Percentiles rank a stretch among this genome's conserved stretches.
Conservation (phyloP, 2,113 vertebrate species). For the Sinosuthora webbiana region DNA sequence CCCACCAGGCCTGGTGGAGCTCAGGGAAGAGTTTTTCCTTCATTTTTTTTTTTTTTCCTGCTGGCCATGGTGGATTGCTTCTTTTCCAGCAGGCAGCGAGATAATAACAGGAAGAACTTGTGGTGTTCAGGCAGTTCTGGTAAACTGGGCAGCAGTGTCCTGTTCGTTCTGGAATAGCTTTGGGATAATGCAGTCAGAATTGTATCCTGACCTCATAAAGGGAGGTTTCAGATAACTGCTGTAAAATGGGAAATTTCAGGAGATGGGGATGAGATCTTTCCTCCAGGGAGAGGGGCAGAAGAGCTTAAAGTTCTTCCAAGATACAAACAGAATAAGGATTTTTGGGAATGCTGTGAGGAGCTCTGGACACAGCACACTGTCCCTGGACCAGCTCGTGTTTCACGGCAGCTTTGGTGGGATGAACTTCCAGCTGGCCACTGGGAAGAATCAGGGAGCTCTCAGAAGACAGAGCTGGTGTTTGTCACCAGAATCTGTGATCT, state of each 20-base stretch:
- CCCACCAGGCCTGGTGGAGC: not conserved
- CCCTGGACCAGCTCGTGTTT: not conserved
- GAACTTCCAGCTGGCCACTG: not conserved
- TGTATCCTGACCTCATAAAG: not conserved
- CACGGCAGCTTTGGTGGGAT: not conserved
- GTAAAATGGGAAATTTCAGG: not conserved
- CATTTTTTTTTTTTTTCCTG: not conserved
- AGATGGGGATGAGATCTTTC: slow-evolving; percentile 4
- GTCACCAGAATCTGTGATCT: not conserved
- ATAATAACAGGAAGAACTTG: not conserved
- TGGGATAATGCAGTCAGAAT: not conserved
- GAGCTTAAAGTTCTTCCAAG: not conserved
- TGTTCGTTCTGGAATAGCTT: not conserved
- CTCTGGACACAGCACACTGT: not conserved
- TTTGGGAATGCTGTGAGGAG: not conserved
- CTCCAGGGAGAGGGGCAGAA: not conserved
- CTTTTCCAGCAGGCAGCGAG: not conserved
- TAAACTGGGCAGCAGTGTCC: not conserved
- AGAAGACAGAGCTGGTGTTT: not conserved
- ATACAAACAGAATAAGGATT: not conserved
- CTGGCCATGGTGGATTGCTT: not conserved
- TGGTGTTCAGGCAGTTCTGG: slow-evolving; percentile 1
- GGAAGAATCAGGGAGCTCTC: not conserved
- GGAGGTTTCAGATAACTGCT: not conserved
- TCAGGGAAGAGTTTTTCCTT: not conserved